These are phyloP conservation scores for Rhopalosiphum nymphaeae DNA, from an alignment of 2,888 invertebrate genomes.

Conservation along the genomic window DNA sequence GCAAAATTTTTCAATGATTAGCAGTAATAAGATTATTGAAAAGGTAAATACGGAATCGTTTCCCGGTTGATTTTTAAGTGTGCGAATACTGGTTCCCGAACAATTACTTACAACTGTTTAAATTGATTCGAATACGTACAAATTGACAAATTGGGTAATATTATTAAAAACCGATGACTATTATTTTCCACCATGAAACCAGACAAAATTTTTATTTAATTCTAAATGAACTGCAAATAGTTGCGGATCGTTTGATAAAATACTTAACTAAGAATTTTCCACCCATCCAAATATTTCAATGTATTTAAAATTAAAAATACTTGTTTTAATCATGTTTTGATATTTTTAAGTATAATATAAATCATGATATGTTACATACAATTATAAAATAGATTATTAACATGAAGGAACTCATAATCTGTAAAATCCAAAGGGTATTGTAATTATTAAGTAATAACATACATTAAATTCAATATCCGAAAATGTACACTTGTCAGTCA, in stretches of 20 bases:
- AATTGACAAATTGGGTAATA: background rate
- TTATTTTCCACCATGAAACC: background rate
- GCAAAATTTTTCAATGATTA: background rate
- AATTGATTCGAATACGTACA: background rate
- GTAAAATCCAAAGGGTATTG: background rate
- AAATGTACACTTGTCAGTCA: background rate
- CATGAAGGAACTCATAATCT: background rate
- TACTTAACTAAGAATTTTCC: background rate
- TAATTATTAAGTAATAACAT: background rate
- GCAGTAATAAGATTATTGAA: too few species aligned
- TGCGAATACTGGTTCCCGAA: background rate
- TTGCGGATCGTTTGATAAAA: background rate
- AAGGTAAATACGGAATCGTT: background rate
- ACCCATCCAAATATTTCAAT: background rate
- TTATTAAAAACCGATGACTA: background rate
- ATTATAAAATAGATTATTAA: background rate
- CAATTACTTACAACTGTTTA: background rate
- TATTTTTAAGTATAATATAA: background rate
- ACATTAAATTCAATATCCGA: background rate
- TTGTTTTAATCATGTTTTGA: background rate
- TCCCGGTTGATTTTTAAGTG: background rate
- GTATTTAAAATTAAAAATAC: background rate
- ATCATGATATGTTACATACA: background rate
- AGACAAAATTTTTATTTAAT: background rate
- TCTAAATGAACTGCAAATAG: background rate